Evolutionary conservation across 1,140 invertebrate species (phyloP), one percentile per base, ranked within the genome.

Genomic region (Cydia amplana): DNA sequence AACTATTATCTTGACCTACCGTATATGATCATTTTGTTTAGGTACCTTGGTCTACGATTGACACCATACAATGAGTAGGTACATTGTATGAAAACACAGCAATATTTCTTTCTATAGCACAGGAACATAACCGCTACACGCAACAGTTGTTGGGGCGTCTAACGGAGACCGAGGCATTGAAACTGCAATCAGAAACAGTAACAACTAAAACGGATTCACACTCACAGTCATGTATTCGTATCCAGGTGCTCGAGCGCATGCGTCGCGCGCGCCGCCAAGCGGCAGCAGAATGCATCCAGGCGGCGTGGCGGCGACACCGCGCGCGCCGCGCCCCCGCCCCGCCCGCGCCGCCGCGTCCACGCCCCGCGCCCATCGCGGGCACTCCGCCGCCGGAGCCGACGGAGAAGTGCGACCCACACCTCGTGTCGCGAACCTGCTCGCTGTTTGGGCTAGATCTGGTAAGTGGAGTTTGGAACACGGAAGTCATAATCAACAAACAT

Each of bases 401-500:
- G 83, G 87, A 78, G 89, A 93, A 83, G 84, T 86, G 82, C 84
- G 90, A 89, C 75, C 93, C 94, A 55, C 93, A 94, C 46, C 93
- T 97, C 78, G 97, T 97, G 4, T 94, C 97, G 81, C 96, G 98
- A 85, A 98, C 97, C 46, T 98, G 97, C 87, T 96, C 96, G 43
- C 93, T 98, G 4, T 98, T 98, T 86, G 97, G 97, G 4, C 93
- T 98, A 28, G 97, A 98, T 93, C 94, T 98, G 93, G 96, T 97
- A 91, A 94, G 93, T 93, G 16, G 16, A n/a, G 40, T 20, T 65
- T n/a, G 36, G 36, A 40, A 40, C 36, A 40, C 36, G 36, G 7
- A 36, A 36, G n/a, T n/a, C n/a, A n/a, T n/a, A n/a, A n/a, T n/a
- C n/a, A n/a, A n/a, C n/a, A n/a, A n/a, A n/a, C n/a, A n/a, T n/a